Percentiles rank a stretch among this genome's conserved stretches.
Evolutionary conservation across 2,888 invertebrate genomes (phyloP).

Genomic region (Spisula subtruncata): DNA sequence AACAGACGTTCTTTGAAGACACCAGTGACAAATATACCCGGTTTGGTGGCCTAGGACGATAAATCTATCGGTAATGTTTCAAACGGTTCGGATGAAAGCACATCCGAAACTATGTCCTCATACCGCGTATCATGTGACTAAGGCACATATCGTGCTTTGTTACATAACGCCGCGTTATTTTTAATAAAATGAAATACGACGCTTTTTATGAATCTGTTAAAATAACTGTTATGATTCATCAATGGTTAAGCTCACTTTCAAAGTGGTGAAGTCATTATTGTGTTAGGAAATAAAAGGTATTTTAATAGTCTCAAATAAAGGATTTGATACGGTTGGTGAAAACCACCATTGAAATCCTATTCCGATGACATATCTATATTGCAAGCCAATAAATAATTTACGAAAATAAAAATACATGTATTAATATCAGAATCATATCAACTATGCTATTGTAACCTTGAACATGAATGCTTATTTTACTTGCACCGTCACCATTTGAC

Average conservation of each 20-base stretch:
- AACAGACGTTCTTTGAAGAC: slow-evolving; percentile 50
- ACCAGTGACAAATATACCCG: slow-evolving; percentile 40
- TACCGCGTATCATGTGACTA: neutral
- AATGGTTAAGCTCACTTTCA: neutral
- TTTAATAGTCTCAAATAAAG: neutral
- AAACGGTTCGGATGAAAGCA: neutral
- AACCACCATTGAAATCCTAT: neutral
- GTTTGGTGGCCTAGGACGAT: neutral
- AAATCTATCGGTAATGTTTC: slow-evolving; percentile 7
- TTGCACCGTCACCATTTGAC: no score
- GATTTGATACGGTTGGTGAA: neutral
- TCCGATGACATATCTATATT: neutral
- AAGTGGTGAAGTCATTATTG: neutral
- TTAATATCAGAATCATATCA: no score
- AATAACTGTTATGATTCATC: neutral
- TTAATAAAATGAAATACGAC: neutral
- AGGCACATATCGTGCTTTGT: neutral
- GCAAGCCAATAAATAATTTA: neutral
- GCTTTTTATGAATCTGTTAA: neutral
- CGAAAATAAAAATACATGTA: neutral
- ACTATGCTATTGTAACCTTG: no score
- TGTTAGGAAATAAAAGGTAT: neutral
- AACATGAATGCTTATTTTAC: no score
- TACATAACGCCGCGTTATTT: neutral
- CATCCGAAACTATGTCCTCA: neutral